Evolutionary conservation across 2,797 vertebrate species (phyloP).

Genomic region (Cheirogaleus major): DNA sequence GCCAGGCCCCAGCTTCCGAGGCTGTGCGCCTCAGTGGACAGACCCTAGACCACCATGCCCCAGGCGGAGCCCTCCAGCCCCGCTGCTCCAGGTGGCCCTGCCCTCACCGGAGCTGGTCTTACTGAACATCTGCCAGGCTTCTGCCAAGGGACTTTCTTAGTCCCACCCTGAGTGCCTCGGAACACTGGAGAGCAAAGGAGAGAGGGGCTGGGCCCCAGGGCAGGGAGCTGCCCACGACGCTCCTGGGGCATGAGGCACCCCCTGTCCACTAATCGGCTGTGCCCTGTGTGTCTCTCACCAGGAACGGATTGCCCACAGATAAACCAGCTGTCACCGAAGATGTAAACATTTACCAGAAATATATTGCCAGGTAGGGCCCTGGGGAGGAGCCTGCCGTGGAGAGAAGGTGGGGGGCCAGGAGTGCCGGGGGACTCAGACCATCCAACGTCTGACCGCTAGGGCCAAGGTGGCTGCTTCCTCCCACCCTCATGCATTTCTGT

Average conservation of each 20-base stretch:
- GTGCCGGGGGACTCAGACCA: conserved; percentile 30
- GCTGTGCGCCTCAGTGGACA: rapidly evolving
- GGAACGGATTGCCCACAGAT: conserved; percentile 99
- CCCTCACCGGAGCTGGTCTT: background rate
- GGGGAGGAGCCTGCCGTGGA: conserved; percentile 73
- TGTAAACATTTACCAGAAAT: conserved; percentile 99
- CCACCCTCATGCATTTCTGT: background rate
- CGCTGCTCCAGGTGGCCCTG: background rate
- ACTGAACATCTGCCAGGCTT: background rate
- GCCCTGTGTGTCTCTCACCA: conserved; percentile 89
- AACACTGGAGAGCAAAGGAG: background rate
- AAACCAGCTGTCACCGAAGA: conserved; percentile 96
- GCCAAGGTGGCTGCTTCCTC: conserved; percentile 30
- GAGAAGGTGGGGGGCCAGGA: conserved; percentile 68
- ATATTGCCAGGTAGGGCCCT: conserved; percentile 99
- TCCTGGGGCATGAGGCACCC: conserved; percentile 37
- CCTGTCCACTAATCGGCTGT: conserved; percentile 83
- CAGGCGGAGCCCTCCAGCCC: background rate
- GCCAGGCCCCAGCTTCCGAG: background rate
- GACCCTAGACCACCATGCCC: background rate
- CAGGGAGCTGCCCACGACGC: conserved; percentile 37
- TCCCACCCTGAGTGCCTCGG: background rate
- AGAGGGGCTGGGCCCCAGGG: background rate
- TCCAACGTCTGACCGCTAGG: background rate
- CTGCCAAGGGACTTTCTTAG: background rate